Evolutionary conservation across 2,797 vertebrate genomes (phyloP).

Genomic region (Anguilla pacifica): DNA sequence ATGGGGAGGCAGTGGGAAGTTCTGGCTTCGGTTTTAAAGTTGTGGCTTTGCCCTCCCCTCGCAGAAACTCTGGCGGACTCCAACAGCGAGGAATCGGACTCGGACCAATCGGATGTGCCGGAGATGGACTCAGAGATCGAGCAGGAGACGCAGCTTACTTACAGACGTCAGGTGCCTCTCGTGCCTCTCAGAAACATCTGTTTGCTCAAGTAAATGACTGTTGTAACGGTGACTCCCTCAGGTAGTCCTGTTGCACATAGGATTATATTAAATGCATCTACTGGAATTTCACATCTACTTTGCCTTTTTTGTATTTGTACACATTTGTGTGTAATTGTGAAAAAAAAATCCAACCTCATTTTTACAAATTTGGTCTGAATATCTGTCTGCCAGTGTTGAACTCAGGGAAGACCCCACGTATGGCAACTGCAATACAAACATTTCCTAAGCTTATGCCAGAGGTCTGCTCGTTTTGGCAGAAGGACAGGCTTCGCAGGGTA

Average conservation of each 20-base stretch:
- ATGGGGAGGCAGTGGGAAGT: neutral
- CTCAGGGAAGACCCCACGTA: neutral
- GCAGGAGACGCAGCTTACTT: constrained; percentile 95
- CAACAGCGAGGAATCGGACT: constrained; percentile 96
- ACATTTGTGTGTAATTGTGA: neutral
- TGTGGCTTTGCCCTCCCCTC: constrained; percentile 36
- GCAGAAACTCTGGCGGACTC: constrained; percentile 92
- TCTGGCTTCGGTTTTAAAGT: neutral
- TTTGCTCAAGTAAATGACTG: neutral
- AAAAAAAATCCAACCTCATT: neutral
- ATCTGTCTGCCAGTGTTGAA: neutral
- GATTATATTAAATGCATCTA: neutral
- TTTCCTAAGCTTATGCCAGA: neutral
- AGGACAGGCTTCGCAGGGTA: neutral
- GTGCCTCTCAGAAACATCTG: neutral
- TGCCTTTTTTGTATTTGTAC: neutral
- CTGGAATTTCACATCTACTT: neutral
- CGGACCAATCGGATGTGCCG: constrained; percentile 96
- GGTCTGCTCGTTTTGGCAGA: neutral
- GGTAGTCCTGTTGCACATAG: neutral
- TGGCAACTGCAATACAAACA: neutral
- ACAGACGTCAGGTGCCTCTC: constrained; percentile 84
- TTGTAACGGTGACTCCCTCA: too few species aligned
- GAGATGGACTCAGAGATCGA: constrained; percentile 99
- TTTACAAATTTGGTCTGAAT: neutral